Evolutionary conservation across 2,797 vertebrate genomes (phyloP), one percentile per base, ranked within the genome.

Genomic region (Hydrophis major): DNA sequence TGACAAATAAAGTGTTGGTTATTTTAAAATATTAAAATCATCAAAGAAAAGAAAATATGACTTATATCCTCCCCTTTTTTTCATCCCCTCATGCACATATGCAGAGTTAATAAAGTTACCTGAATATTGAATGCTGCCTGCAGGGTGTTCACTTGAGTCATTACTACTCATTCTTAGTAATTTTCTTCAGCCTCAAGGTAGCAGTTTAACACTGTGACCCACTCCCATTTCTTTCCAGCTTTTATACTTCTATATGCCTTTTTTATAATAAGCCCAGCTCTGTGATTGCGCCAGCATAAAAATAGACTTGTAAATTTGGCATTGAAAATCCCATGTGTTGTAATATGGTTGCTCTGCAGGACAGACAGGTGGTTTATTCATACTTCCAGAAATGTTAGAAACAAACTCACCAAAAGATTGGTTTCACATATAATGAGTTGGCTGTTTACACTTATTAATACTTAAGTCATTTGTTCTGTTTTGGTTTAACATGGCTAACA

Each of bases 141-240:
- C 61, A 94, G 14, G 0, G 25, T 78, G 95, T 94, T 88, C 91
- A 63, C 7, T 95, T 93, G 89, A 93, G 28, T 78, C 47, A 87
- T 88, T 94, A 95, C 93, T 89, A 0, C 66, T 90, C 59, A 66
- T 86, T 90, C 12, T 87, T 93, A 92, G 50, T 69, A 95, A 95
- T 96, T 95, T 96, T 95, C 93, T 92, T 92, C 69, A 92, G 20
- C 61, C 91, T 92, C 13, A 74, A 83, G 90, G 89, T 87, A 94
- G 87, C 74, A 90, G 86, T 94, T 96, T 93, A 95, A 93, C 37
- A 89, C 7, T 28, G 1, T 93, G n/a, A 87, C 89, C 95, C 66
- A 60, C 1, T 14, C 4, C 27, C 61, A 66, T 37, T 83, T 83
- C 1, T 20, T 7, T 25, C 59, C 6, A 88, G 91, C 94, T 94